These are phyloP conservation scores for Trachelus tabidus DNA, from an alignment of 2,888 invertebrate species.

Conservation along the genomic window DNA sequence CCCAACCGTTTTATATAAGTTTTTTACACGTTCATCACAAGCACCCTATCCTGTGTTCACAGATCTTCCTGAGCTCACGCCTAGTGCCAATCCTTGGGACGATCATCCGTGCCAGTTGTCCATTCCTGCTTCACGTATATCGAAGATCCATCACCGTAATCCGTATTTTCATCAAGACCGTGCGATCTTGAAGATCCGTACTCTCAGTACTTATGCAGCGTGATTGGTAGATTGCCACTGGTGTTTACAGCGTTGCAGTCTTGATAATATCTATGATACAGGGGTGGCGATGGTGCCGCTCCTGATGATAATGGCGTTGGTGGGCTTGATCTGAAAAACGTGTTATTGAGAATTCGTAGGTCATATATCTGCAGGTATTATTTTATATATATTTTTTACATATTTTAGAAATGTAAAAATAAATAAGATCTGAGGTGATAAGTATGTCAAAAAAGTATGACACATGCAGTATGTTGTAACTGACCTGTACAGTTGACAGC, in stretches of 20 bases:
- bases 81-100: constrained; percentile 58
- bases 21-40: too few relatives aligned
- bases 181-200: constrained; percentile 63
- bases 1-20: too few relatives aligned
- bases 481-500: constrained; percentile 62
- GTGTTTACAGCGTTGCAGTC: constrained; percentile 63
- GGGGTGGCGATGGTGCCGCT: constrained; percentile 60
- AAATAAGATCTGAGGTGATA: too few relatives aligned
- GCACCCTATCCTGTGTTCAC: not conserved
- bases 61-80: not conserved
- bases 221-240: constrained; percentile 63
- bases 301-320: constrained; percentile 60
- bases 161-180: constrained; percentile 46
- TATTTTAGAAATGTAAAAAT: too few relatives aligned
- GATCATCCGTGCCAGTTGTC: constrained; percentile 49
- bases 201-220: constrained; percentile 65
- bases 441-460: too few relatives aligned
- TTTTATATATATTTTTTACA: too few relatives aligned
- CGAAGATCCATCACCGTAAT: constrained; percentile 50
- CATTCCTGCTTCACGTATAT: constrained; percentile 63
- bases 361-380: too few relatives aligned
- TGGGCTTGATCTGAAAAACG: constrained; percentile 57
- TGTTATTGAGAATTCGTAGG: too few relatives aligned
- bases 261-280: constrained; percentile 61
- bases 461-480: not conserved